These are phyloP conservation scores for Diuraphis noxia DNA, from an alignment of 1,140 invertebrate genomes.

Conservation along the genomic window DNA sequence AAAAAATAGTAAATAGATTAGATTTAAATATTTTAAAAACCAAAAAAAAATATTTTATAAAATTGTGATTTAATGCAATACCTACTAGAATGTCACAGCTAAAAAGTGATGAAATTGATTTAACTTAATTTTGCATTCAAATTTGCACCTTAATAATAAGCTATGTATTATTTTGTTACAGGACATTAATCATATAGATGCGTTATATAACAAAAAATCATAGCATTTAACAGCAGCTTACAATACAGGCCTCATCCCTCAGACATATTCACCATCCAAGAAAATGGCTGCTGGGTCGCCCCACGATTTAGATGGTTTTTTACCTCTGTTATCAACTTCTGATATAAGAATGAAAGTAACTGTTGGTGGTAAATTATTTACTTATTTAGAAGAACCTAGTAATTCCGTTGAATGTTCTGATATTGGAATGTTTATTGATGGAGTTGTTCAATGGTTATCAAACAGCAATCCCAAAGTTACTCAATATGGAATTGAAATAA, in stretches of 20 bases:
- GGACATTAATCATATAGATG: conserved; percentile 21
- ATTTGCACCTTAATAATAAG: neutral
- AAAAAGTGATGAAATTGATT: too few relatives aligned
- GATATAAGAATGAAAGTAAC: conserved; percentile 85
- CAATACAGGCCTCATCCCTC: neutral
- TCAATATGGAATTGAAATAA: conserved; percentile 75
- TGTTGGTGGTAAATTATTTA: conserved; percentile 76
- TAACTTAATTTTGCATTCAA: neutral
- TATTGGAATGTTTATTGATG: conserved; percentile 83
- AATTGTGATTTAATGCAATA: neutral
- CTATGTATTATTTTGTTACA: conserved; percentile 37
- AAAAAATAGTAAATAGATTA: too few relatives aligned
- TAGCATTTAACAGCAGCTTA: neutral
- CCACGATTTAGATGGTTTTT: conserved; percentile 78
- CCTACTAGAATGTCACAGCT: too few relatives aligned
- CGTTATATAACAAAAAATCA: neutral
- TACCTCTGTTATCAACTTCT: conserved; percentile 77
- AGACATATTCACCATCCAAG: neutral
- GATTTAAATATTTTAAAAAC: neutral
- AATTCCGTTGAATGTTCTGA: conserved; percentile 81
- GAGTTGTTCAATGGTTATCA: conserved; percentile 82
- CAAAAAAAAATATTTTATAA: neutral
- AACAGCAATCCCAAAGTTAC: conserved; percentile 87
- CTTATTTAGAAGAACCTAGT: conserved; percentile 73
- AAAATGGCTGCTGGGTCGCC: conserved; percentile 54